These are phyloP conservation scores for Mus spicilegus DNA, from an alignment of 2,113 vertebrate genomes.

Conservation along the genomic window DNA sequence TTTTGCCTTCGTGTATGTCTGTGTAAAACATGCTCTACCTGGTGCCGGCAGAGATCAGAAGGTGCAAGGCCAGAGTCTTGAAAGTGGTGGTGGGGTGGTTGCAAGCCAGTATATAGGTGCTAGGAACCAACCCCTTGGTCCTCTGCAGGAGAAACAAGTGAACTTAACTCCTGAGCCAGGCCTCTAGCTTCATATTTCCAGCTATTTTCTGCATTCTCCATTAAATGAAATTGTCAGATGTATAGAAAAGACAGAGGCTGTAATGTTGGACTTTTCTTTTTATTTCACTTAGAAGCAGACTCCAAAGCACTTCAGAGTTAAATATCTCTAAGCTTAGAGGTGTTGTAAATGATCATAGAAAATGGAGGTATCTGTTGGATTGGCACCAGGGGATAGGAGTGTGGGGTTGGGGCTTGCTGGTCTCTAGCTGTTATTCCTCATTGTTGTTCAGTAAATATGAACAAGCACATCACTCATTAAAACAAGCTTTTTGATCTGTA, in stretches of 20 bases:
- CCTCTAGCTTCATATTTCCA: not conserved
- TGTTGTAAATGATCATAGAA: too few species aligned
- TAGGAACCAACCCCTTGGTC: not conserved
- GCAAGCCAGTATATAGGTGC: not conserved
- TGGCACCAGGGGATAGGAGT: not conserved
- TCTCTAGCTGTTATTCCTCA: not conserved
- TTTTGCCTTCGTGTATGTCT: not conserved
- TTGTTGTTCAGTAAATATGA: not conserved
- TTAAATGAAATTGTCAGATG: not conserved
- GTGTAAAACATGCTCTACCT: not conserved
- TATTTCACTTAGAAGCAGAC: not conserved
- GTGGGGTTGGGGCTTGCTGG: not conserved
- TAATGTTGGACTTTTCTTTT: not conserved
- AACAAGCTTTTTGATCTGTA: not conserved
- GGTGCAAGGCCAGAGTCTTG: not conserved
- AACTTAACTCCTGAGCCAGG: not conserved
- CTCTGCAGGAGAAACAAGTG: not conserved
- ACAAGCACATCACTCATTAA: not conserved
- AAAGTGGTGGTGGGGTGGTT: too few species aligned
- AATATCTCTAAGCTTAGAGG: not conserved
- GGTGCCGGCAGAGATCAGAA: not conserved
- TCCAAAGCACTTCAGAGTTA: not conserved
- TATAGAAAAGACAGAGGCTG: accelerated
- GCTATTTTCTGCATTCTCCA: not conserved
- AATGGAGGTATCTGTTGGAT: not conserved